Percentiles rank a stretch among this genome's conserved stretches.
These are phyloP conservation scores for Drosophila rufa DNA, from an alignment of 1,140 invertebrate species.

Conservation along the genomic window DNA sequence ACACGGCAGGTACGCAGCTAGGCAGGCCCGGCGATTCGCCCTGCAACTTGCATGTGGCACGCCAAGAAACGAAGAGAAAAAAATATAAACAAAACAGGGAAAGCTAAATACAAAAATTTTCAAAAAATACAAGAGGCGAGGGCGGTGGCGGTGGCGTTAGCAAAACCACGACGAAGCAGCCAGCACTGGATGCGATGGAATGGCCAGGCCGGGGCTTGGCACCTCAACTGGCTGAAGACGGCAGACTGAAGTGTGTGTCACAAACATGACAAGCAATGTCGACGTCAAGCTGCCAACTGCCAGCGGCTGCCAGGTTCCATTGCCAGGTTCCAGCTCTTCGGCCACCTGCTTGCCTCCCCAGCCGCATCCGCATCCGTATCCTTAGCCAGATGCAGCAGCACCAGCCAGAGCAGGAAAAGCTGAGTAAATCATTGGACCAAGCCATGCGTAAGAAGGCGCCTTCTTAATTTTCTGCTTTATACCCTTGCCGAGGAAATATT, in stretches of 20 bases:
- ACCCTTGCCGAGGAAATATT: neutral
- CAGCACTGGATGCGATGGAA: constrained; percentile 20
- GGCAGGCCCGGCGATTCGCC: constrained; percentile 38
- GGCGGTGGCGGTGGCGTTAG: constrained; percentile 4
- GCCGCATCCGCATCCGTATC: constrained; percentile 9
- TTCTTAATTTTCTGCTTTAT: constrained; percentile 25
- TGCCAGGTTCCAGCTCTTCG: constrained; percentile 17
- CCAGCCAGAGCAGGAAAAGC: constrained; percentile 35
- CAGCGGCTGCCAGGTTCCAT: constrained; percentile 48
- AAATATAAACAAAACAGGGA: constrained; percentile 7
- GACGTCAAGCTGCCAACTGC: constrained; percentile 58
- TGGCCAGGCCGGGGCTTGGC: constrained; percentile 36
- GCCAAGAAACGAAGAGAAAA: constrained; percentile 23
- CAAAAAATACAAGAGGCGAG: constrained; percentile 7
- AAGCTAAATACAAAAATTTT: constrained; percentile 30
- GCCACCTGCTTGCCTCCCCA: constrained; percentile 11
- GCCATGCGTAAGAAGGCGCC: constrained; percentile 51
- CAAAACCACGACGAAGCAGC: constrained; percentile 47
- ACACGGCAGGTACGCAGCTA: constrained; percentile 55
- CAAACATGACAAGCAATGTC: constrained; percentile 79
- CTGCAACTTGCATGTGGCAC: constrained; percentile 61
- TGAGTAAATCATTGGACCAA: constrained; percentile 75
- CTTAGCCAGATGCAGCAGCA: constrained; percentile 19
- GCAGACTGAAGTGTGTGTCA: constrained; percentile 77
- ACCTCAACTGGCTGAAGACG: constrained; percentile 49